phyloP scores from a whole-genome alignment of 2,888 invertebrate species.

The Piscicola geometra region DNA sequence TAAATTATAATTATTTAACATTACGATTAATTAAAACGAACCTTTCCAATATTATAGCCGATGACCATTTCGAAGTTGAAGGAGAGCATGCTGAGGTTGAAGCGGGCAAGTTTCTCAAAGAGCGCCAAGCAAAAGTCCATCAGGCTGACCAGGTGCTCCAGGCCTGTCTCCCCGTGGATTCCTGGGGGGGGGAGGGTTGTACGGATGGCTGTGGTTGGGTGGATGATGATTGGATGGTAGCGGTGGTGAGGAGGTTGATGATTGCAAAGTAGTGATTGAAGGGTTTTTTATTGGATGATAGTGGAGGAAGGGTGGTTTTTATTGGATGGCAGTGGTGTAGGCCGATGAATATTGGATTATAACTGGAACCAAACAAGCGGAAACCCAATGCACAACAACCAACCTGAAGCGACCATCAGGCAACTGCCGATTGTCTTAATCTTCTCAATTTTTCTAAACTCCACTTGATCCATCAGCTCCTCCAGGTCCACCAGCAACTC shows the following conservation, averaged over 20 bases:
- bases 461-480: slow-evolving; percentile 74
- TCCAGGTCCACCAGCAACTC: slow-evolving; percentile 94
- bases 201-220: too few relatives aligned
- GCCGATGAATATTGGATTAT: too few relatives aligned
- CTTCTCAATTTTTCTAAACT: slow-evolving; percentile 84
- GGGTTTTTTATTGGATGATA: too few relatives aligned
- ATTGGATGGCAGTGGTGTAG: too few relatives aligned
- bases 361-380: too few relatives aligned
- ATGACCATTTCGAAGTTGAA: slow-evolving; percentile 60
- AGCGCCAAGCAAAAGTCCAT: slow-evolving; percentile 88
- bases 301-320: too few relatives aligned
- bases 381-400: too few relatives aligned
- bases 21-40: too few relatives aligned
- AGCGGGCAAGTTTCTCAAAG: slow-evolving; percentile 62
- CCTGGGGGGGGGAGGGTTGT: background rate
- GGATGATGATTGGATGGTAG: too few relatives aligned
- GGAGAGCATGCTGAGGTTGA: slow-evolving; percentile 55
- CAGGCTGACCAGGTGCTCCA: slow-evolving; percentile 67
- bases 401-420: slow-evolving; percentile 95
- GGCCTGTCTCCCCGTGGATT: slow-evolving; percentile 3
- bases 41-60: slow-evolving; percentile 84
- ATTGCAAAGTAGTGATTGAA: too few relatives aligned
- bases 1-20: too few relatives aligned
- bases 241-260: slow-evolving; percentile 92
- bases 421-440: slow-evolving; percentile 93